Evolutionary conservation across 2,888 invertebrate species (phyloP), one percentile per base, ranked within the genome.

Genomic region (Epsilonema sp.): DNA sequence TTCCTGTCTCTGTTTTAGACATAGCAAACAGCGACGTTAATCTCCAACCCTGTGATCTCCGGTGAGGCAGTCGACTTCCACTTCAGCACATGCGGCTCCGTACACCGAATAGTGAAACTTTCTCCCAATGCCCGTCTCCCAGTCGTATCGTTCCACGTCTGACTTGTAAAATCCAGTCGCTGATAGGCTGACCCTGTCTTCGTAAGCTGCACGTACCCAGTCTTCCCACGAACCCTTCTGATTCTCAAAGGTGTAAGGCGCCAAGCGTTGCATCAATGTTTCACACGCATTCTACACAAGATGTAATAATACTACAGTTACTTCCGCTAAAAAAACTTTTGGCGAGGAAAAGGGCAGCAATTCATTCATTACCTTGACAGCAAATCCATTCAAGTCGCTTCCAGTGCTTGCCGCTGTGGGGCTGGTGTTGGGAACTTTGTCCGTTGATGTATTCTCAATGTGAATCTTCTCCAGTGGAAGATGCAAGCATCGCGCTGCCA

Each of bases 41-140:
- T n/a, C n/a, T 31, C 39, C n/a, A 8, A 75, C 76, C 70, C 79
- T 78, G 67, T 90, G 87, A 62, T 90, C 89, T 5, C 90, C 90
- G 23, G 87, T 89, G 1, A 90, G 72, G 56, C 86, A 86, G 67
- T 90, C 89, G 23, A 90, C 78, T 73, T 89, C 87, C 1, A 89
- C 87, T 65, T 84, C 82, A 0, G 82, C 77, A 55, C 80, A 79
- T 4, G 82, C 84, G 1, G 76, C 82, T 1, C 89, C 90, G 62
- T 75, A 83, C 0, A 85, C 82, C 59, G 74, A 87, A 62, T 92
- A 92, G 60, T 78, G 79, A 60, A 80, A 87, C 2, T 78, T 73
- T 20, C 69, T 74, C 2, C 84, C 85, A 40, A 72, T 70, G 58
- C 80, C 79, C 1, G 58, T 31, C 11, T 31, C 31, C 31, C 31